Evolutionary conservation across 2,888 invertebrate genomes (phyloP), one percentile per base, ranked within the genome.

Genomic region (Ypsolopha scabrella): DNA sequence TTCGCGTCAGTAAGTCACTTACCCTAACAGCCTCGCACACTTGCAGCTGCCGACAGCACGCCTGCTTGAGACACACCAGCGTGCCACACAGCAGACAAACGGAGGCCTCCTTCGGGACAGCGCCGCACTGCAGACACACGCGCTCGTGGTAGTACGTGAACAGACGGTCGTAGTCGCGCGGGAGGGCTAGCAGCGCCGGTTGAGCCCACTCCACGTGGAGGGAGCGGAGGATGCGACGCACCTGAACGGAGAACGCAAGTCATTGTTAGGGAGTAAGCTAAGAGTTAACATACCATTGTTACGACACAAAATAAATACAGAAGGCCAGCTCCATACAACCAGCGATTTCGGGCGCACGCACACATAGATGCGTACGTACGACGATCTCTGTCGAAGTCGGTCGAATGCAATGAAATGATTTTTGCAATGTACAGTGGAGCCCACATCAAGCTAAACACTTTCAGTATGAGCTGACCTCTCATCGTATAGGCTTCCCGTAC

Each of bases 21-120:
- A 73, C 77, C 72, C 76, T 90, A 49, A 96, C 95, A 56, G 95
- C 96, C 86, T 97, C 97, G 67, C 92, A 94, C 56, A 94, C 90
- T 62, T 93, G 93, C 63, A 92, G 91, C 66, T 92, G 92, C 54
- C 94, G 92, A 75, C 96, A 96, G 80, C 96, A 96, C 61, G 90
- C 90, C 77, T 95, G 94, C 80, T 94, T 94, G 64, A 97, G 90
- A 76, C 98, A 98, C 51, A 98, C 94, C 61, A 97, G 92, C 51
- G 94, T 93, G 58, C 97, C 97, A 81, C 98, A 98, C 54, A 97
- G 86, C 62, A 98, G 90, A 76, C 98, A 98, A 59, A 98, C 92
- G 61, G 94, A 94, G 38, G 96, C 95, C 79, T 98, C 79, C 75
- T 81, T 82, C 58, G 98, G 98, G 65, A 95, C 92, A 58, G 92